Evolutionary conservation across 2,113 vertebrate species (phyloP).

Genomic region (Gambusia holbrooki): DNA sequence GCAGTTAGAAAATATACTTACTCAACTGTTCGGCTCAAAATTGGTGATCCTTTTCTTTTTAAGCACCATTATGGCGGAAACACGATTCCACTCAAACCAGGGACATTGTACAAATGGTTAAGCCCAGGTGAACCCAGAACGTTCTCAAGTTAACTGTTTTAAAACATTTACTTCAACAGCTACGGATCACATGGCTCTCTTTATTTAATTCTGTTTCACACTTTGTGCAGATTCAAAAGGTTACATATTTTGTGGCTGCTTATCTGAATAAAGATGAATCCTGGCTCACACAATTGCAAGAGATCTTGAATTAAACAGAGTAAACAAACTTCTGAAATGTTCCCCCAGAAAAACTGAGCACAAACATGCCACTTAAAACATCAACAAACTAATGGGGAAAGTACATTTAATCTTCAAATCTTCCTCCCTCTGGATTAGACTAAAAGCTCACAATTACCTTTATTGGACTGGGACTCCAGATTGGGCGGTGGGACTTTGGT

Average conservation of each 20-base stretch:
- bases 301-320: not conserved
- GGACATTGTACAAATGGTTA: constrained; percentile 10
- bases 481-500: constrained; percentile 83
- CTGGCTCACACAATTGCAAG: not conserved
- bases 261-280: not conserved
- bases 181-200: constrained; percentile 43
- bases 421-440: not conserved
- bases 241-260: not conserved
- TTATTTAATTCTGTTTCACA: constrained; percentile 72
- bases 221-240: constrained; percentile 18
- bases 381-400: not conserved
- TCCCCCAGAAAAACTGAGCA: not conserved
- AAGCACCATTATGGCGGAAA: not conserved
- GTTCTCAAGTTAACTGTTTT: constrained; percentile 21
- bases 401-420: not conserved
- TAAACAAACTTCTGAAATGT: not conserved
- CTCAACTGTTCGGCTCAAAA: constrained; percentile 25
- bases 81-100: constrained; percentile 19
- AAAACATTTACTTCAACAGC: constrained; percentile 47
- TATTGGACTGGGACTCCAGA: constrained; percentile 49
- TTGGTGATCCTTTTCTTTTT: not conserved
- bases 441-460: constrained; percentile 42
- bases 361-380: not conserved
- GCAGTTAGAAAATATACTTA: constrained; percentile 9
- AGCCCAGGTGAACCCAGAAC: constrained; percentile 8